Evolutionary conservation across 2,797 vertebrate species (phyloP), one percentile per base, ranked within the genome.

Genomic region (Lagodon rhomboides): DNA sequence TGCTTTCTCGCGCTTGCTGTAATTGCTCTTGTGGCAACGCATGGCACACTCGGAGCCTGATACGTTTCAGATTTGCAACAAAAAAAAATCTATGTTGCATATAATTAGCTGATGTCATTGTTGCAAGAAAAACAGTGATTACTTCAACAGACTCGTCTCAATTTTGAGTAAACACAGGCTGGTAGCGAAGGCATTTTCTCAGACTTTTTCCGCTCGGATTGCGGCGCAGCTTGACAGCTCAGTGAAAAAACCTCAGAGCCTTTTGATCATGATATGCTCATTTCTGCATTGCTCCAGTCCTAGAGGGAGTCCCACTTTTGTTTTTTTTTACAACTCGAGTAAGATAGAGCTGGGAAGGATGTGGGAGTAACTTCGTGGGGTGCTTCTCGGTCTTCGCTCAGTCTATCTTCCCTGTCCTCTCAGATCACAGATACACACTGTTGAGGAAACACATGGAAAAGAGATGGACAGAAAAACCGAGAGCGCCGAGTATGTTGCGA

Each of bases 181-280:
- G 53, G 64, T 75, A 47, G 70, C 53, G 3, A n/a, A 70, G 70
- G 69, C 70, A 61, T 82, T 87, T 87, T 73, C 79, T 79, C 65
- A n/a, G 46, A 68, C 41, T 79, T 85, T 85, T 89, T 83, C 84
- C 4, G 54, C 83, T 83, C 68, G 12, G 74, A 82, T 80, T 81
- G 79, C 66, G 50, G 60, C 46, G 12, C 67, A 88, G 77, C 81
- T 76, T 87, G 87, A 91, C 68, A 82, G 84, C 82, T 83, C 74
- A 64, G 84, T 80, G 34, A 7, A 64, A 87, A 90, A 92, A 78
- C 71, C 76, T 87, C 65, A 62, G 74, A 91, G 84, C 73, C 76
- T 75, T 93, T 92, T 91, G 83, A 89, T 92, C 90, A 85, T 74
- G 76, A 87, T 77, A 86, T 66, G 77, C 81, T 92, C 79, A 84